phyloP scores from a whole-genome alignment of 2,888 invertebrate genomes.

The Pyrochroa serraticornis region DNA sequence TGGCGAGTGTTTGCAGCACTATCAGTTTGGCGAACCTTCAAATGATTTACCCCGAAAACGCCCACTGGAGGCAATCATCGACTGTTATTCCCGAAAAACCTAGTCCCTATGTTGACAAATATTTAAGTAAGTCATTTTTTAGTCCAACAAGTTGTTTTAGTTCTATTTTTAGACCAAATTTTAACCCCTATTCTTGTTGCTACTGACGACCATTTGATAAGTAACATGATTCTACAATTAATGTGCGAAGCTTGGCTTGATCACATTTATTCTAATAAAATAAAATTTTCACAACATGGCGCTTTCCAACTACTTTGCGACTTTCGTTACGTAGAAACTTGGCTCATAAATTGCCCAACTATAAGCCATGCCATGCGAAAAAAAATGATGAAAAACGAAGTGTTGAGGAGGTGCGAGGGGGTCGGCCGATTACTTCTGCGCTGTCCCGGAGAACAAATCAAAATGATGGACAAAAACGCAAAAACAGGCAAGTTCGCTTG shows the following conservation, averaged over 20 bases:
- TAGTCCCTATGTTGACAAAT: slow-evolving; percentile 73
- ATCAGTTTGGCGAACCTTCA: slow-evolving; percentile 80
- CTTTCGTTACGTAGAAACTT: slow-evolving; percentile 77
- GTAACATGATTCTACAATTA: slow-evolving; percentile 79
- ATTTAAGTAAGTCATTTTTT: slow-evolving; percentile 65
- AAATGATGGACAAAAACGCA: slow-evolving; percentile 63
- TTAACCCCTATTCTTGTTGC: slow-evolving; percentile 78
- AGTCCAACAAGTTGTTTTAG: neutral
- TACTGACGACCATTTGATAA: slow-evolving; percentile 73
- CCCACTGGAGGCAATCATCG: slow-evolving; percentile 66
- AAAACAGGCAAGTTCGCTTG: slow-evolving; percentile 32
- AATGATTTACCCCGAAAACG: slow-evolving; percentile 77
- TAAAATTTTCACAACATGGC: slow-evolving; percentile 82
- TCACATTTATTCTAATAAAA: slow-evolving; percentile 80
- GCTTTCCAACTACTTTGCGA: slow-evolving; percentile 81
- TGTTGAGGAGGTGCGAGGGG: slow-evolving; percentile 80
- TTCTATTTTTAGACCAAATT: slow-evolving; percentile 68
- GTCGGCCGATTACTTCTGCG: slow-evolving; percentile 80
- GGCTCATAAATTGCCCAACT: slow-evolving; percentile 70
- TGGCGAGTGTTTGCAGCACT: slow-evolving; percentile 77
- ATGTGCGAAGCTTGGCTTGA: slow-evolving; percentile 89
- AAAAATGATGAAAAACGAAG: slow-evolving; percentile 67
- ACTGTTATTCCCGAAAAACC: slow-evolving; percentile 58
- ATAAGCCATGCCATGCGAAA: slow-evolving; percentile 63
- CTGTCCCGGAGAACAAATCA: slow-evolving; percentile 83